Percentiles rank a stretch among this genome's conserved stretches.
Conservation (phyloP, 2,888 invertebrate genomes). For the Cephus nigrinus region DNA sequence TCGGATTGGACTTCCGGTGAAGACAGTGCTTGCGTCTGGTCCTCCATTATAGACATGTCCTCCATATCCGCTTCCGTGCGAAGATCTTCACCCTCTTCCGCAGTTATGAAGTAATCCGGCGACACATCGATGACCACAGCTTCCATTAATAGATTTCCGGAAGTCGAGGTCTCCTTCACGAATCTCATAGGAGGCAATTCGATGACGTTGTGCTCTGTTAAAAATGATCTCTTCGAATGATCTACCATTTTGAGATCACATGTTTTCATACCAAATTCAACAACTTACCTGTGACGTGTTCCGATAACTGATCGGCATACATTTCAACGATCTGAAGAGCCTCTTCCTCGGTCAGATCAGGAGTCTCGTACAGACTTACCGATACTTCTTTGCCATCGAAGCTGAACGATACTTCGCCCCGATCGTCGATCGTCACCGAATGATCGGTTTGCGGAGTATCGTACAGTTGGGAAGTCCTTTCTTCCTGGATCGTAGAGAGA, state of each 20-base stretch:
- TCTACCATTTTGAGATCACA: neutral
- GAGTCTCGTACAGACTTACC: slow-evolving; percentile 90
- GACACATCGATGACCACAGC: slow-evolving; percentile 91
- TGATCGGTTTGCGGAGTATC: slow-evolving; percentile 81
- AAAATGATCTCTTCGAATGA: neutral
- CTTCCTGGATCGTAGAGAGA: slow-evolving; percentile 90
- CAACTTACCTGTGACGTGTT: slow-evolving; percentile 77
- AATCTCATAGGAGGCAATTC: slow-evolving; percentile 89
- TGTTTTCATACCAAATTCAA: neutral
- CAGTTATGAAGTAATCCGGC: slow-evolving; percentile 84
- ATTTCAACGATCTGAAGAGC: slow-evolving; percentile 92
- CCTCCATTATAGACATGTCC: slow-evolving; percentile 85
- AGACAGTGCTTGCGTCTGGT: slow-evolving; percentile 71
- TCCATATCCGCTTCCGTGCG: slow-evolving; percentile 89
- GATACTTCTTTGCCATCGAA: slow-evolving; percentile 94
- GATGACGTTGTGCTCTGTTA: slow-evolving; percentile 82
- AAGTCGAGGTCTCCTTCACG: slow-evolving; percentile 89
- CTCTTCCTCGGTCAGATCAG: slow-evolving; percentile 92
- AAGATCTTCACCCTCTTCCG: slow-evolving; percentile 85
- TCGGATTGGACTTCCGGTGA: slow-evolving; percentile 61
- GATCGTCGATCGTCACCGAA: slow-evolving; percentile 80
- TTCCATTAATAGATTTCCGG: slow-evolving; percentile 89
- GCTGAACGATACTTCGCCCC: slow-evolving; percentile 88
- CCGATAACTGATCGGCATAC: slow-evolving; percentile 93
- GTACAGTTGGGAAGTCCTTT: slow-evolving; percentile 88